phyloP scores from a whole-genome alignment of 1,140 invertebrate genomes.

The Bombus affinis region DNA sequence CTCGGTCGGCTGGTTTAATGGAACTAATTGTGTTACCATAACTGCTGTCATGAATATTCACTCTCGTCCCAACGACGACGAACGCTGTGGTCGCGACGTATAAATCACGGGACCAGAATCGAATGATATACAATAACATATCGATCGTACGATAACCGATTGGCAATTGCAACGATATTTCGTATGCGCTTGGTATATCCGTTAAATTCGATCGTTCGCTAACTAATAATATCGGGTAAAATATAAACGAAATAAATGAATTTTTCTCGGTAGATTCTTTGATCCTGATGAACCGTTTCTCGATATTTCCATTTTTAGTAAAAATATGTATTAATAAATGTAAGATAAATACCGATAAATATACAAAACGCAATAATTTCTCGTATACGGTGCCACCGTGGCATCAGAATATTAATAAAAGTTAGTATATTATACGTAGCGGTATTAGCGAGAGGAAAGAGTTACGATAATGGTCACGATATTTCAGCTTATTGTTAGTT shows the following conservation, averaged over 20 bases:
- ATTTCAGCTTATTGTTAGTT: not conserved
- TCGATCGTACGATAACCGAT: not conserved
- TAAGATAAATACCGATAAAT: too few relatives aligned
- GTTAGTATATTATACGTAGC: not conserved
- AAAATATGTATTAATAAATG: too few relatives aligned
- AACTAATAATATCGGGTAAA: not conserved
- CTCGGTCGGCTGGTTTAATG: not conserved
- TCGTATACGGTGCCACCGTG: too few relatives aligned
- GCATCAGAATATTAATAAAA: too few relatives aligned
- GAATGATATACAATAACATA: not conserved
- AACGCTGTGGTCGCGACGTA: not conserved
- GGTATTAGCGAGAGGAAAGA: not conserved
- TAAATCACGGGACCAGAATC: not conserved
- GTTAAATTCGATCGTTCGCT: not conserved
- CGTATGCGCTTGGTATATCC: too few relatives aligned
- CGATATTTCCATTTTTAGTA: too few relatives aligned
- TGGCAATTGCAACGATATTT: not conserved
- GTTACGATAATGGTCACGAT: not conserved
- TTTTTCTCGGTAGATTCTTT: not conserved
- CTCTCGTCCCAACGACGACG: not conserved
- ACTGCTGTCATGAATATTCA: constrained; percentile 31
- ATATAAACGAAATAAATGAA: not conserved
- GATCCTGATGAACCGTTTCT: too few relatives aligned
- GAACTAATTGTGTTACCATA: constrained; percentile 35
- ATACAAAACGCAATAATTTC: too few relatives aligned